phyloP scores from a whole-genome alignment of 2,888 invertebrate species.

The Zonitis immaculata region DNA sequence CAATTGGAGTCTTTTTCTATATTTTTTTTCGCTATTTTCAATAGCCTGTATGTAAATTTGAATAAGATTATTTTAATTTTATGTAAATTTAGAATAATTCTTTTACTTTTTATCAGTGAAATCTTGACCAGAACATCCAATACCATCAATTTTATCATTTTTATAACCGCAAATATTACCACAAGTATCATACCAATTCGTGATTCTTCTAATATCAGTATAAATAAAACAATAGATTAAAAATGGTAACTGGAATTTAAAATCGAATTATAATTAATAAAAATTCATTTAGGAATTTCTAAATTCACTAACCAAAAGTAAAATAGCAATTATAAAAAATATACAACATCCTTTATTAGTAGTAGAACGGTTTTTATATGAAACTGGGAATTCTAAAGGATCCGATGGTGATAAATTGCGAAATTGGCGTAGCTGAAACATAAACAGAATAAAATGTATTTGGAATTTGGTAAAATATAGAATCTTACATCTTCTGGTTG shows the following conservation, averaged over 20 bases:
- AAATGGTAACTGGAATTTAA: conserved; percentile 29
- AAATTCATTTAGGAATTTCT: no score
- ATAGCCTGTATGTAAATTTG: no score
- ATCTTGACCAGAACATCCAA: conserved; percentile 27
- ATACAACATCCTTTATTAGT: conserved; percentile 24
- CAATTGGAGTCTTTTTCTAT: no score
- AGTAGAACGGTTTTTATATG: conserved; percentile 21
- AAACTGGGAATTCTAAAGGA: no score
- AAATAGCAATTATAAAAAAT: conserved; percentile 14
- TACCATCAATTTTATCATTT: conserved; percentile 24
- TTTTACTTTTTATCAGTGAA: no score
- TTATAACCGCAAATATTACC: conserved; percentile 31
- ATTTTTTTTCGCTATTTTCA: no score
- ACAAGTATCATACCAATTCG: conserved; percentile 26
- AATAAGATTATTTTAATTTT: no score
- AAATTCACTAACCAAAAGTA: conserved; percentile 7
- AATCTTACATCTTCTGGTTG: no score
- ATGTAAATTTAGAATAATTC: no score
- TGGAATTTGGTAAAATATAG: no score
- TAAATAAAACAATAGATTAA: conserved; percentile 26
- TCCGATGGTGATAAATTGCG: conserved; percentile 28
- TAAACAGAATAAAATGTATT: neutral
- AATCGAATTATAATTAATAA: neutral
- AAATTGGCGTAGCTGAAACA: conserved; percentile 27
- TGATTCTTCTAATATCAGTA: conserved; percentile 22